Conservation (phyloP, 2,888 invertebrate species). For the Capitulum mitella region DNA sequence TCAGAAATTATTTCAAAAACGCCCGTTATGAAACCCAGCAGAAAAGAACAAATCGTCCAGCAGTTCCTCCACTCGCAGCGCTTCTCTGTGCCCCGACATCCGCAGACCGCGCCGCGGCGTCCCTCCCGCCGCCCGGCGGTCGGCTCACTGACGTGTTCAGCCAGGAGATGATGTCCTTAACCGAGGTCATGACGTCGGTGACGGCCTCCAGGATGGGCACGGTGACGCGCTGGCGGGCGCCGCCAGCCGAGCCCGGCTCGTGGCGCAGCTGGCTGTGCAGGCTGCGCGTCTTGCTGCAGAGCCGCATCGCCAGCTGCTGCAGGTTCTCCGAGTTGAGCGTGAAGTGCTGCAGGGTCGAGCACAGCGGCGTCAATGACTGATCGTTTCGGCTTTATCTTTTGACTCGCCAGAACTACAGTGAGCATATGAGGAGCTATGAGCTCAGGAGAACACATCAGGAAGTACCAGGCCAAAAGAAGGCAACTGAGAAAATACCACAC, state of each 20-base stretch:
- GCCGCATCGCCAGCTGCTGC: conserved; percentile 74
- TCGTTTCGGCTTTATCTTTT: not conserved
- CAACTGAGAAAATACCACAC: not conserved
- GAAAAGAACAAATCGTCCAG: too few species aligned
- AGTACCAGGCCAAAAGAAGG: not conserved
- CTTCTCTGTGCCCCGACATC: too few species aligned
- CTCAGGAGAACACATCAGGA: too few species aligned
- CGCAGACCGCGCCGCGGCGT: too few species aligned
- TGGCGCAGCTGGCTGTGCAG: conserved; percentile 55
- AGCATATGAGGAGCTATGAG: too few species aligned
- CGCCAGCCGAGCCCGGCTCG: conserved; percentile 21
- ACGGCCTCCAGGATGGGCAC: conserved; percentile 78
- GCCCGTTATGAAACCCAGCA: too few species aligned
- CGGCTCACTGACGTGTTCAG: conserved; percentile 60
- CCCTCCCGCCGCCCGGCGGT: too few species aligned
- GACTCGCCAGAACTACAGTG: too few species aligned
- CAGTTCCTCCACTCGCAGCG: too few species aligned
- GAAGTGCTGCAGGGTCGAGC: conserved; percentile 61
- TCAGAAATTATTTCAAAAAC: too few species aligned
- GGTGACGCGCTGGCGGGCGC: conserved; percentile 47
- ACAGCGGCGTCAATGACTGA: not conserved
- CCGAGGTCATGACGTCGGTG: conserved; percentile 69
- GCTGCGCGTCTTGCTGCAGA: conserved; percentile 74
- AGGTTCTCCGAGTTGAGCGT: conserved; percentile 85
- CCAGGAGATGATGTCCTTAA: conserved; percentile 85